Evolutionary conservation across 1,140 invertebrate species (phyloP).

Genomic region (Zophobas atratus): DNA sequence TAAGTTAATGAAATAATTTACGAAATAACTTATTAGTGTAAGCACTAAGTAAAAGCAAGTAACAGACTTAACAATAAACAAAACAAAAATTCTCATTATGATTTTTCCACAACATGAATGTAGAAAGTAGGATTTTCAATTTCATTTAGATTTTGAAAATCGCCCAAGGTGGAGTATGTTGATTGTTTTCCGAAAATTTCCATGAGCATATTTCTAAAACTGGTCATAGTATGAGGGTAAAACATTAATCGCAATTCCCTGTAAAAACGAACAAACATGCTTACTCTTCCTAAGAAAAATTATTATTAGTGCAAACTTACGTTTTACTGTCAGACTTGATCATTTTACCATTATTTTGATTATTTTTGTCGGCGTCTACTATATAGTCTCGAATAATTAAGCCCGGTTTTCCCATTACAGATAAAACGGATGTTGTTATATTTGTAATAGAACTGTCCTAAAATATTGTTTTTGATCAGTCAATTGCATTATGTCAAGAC

Average conservation of each 20-base stretch:
- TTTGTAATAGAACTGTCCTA: constrained; percentile 85
- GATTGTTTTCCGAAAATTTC: constrained; percentile 79
- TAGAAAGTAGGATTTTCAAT: constrained; percentile 83
- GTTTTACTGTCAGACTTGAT: too few relatives aligned
- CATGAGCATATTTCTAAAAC: constrained; percentile 79
- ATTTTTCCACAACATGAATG: constrained; percentile 86
- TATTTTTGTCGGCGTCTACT: constrained; percentile 70
- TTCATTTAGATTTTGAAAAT: constrained; percentile 82
- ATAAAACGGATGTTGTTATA: constrained; percentile 87
- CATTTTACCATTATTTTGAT: constrained; percentile 52
- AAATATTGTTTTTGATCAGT: constrained; percentile 41
- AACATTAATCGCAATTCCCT: constrained; percentile 91
- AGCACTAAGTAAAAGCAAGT: too few relatives aligned
- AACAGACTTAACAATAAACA: too few relatives aligned
- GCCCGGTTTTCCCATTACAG: constrained; percentile 79
- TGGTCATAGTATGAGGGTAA: constrained; percentile 83
- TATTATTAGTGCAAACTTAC: background rate
- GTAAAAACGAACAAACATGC: constrained; percentile 61
- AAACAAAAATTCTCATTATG: background rate
- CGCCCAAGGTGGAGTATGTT: constrained; percentile 82
- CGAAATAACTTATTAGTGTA: too few relatives aligned
- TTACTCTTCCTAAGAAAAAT: background rate
- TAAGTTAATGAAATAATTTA: too few relatives aligned
- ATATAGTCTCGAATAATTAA: constrained; percentile 86
- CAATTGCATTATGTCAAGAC: background rate